phyloP scores from a whole-genome alignment of 2,797 vertebrate genomes.

The Fistularia commersonii region DNA sequence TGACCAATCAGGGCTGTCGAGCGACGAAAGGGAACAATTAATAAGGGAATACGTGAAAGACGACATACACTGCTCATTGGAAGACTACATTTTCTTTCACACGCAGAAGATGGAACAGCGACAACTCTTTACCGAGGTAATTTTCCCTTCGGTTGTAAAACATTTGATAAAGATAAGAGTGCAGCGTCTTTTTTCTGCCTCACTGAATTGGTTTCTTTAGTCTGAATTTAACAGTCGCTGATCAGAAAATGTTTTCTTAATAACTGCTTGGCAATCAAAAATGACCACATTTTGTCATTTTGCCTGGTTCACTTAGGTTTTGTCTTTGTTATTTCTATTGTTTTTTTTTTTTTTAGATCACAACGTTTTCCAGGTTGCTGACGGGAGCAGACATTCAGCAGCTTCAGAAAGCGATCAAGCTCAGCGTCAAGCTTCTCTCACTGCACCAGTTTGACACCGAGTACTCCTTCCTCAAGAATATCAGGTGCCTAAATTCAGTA shows the following conservation, averaged over 20 bases:
- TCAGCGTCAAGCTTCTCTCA: conserved; percentile 76
- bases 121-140: conserved; percentile 86
- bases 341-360: conserved; percentile 72
- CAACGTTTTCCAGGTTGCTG: conserved; percentile 94
- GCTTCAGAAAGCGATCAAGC: conserved; percentile 57
- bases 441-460: conserved; percentile 96
- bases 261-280: too few species aligned
- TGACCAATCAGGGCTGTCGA: conserved; percentile 58
- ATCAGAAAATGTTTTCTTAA: too few species aligned
- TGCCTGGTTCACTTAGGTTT: too few species aligned
- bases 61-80: conserved; percentile 83
- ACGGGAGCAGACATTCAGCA: conserved; percentile 77
- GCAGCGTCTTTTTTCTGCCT: too few species aligned
- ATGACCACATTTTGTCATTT: too few species aligned
- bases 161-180: too few species aligned
- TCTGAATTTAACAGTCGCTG: too few species aligned
- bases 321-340: too few species aligned
- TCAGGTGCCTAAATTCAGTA: conserved; percentile 72
- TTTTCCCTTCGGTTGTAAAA: neutral
- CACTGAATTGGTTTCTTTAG: too few species aligned
- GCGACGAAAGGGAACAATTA: conserved; percentile 61
- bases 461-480: conserved; percentile 86
- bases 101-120: conserved; percentile 7
- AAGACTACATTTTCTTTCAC: conserved; percentile 80
- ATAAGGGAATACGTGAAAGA: conserved; percentile 75